phyloP scores from a whole-genome alignment of 2,113 vertebrate genomes.

The Neoarius graeffei region DNA sequence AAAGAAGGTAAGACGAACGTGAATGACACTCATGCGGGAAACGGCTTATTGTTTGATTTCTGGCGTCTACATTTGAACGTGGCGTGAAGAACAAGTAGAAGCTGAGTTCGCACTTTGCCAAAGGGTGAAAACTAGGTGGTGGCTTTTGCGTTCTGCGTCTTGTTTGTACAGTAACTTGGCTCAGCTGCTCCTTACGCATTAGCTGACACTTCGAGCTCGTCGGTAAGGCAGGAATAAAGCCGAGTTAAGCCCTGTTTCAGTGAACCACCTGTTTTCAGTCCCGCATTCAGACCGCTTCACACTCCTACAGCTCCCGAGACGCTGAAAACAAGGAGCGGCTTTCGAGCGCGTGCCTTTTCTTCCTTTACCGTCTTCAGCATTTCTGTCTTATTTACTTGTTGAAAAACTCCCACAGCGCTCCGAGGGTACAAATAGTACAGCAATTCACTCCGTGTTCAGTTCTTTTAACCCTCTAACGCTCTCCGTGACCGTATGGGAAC shows the following conservation, averaged over 20 bases:
- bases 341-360: neutral
- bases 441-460: too few relatives aligned
- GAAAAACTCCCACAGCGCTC: neutral
- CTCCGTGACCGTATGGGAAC: neutral
- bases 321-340: neutral
- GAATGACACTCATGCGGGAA: neutral
- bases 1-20: slow-evolving; percentile 58
- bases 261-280: slow-evolving; percentile 47
- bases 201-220: slow-evolving; percentile 24
- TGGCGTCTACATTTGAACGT: neutral
- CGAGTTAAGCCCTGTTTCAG: slow-evolving; percentile 31
- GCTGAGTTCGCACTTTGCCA: slow-evolving; percentile 30
- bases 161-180: slow-evolving; percentile 56
- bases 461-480: neutral
- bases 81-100: slow-evolving; percentile 29
- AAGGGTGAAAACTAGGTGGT: slow-evolving; percentile 57
- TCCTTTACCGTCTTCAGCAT: neutral
- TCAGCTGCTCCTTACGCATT: slow-evolving; percentile 52
- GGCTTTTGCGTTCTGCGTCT: slow-evolving; percentile 42
- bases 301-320: neutral
- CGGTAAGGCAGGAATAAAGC: neutral
- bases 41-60: neutral
- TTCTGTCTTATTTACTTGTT: neutral
- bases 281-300: neutral
- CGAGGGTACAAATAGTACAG: neutral